These are phyloP conservation scores for Amblyjoppa fuscipennis DNA, from an alignment of 2,888 invertebrate species.

Conservation along the genomic window DNA sequence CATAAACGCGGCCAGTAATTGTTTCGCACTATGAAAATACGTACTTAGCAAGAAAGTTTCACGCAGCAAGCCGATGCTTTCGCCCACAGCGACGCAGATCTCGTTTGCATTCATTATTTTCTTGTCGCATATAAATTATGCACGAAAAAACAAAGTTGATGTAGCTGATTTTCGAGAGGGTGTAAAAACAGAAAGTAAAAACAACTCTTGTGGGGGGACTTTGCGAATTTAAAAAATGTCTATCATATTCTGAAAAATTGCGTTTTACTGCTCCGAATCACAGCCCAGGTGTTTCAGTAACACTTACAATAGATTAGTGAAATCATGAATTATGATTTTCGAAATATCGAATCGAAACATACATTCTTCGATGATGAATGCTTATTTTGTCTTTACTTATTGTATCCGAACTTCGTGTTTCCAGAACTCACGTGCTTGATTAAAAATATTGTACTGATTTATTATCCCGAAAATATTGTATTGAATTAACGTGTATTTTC, in stretches of 20 bases:
- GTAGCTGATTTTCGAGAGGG: not conserved
- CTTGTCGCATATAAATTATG: not conserved
- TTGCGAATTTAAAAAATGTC: too few relatives aligned
- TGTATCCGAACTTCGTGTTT: too few relatives aligned
- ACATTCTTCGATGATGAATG: too few relatives aligned
- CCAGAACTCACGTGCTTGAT: too few relatives aligned
- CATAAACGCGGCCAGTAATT: conserved; percentile 25
- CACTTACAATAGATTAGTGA: too few relatives aligned
- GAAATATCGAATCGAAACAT: too few relatives aligned
- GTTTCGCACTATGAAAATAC: conserved; percentile 45
- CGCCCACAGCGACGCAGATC: not conserved
- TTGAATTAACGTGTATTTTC: not conserved
- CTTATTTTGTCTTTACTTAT: too few relatives aligned
- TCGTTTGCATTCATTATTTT: not conserved
- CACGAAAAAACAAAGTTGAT: not conserved
- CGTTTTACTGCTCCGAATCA: too few relatives aligned
- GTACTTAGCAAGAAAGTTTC: conserved; percentile 4
- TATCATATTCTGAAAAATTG: too few relatives aligned
- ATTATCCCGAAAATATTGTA: not conserved
- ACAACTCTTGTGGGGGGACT: not conserved
- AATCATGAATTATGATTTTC: too few relatives aligned
- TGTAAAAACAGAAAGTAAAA: not conserved
- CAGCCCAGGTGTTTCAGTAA: too few relatives aligned
- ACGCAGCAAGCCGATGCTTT: not conserved
- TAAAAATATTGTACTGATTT: too few relatives aligned